These are phyloP conservation scores for Neomonachus schauinslandi DNA, from an alignment of 2,113 vertebrate genomes.

Conservation along the genomic window DNA sequence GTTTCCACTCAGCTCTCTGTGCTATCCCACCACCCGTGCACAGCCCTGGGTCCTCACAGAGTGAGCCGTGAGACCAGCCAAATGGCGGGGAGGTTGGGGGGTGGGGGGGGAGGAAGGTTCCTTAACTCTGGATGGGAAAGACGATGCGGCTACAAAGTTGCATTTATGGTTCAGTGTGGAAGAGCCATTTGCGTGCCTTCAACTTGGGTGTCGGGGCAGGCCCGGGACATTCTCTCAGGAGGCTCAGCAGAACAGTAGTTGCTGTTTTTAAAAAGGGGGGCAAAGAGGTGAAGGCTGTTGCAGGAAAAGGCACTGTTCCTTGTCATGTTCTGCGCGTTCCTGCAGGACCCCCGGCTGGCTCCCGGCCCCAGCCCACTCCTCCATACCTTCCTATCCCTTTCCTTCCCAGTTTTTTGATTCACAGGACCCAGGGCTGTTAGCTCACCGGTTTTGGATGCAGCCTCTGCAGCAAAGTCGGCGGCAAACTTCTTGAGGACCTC, in stretches of 20 bases:
- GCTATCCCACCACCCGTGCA: not conserved
- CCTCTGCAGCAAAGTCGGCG: slow-evolving; percentile 94
- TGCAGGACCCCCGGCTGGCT: not conserved
- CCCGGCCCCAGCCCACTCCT: accelerated
- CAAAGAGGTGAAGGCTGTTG: not conserved
- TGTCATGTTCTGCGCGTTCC: not conserved
- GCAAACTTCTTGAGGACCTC: slow-evolving; percentile 97
- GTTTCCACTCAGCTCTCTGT: not conserved
- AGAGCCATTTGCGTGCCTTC: not conserved
- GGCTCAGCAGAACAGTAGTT: not conserved
- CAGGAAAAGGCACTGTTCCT: not conserved
- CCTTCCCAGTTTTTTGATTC: not conserved
- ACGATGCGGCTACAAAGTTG: not conserved
- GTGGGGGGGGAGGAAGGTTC: not conserved
- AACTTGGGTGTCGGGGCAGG: not conserved
- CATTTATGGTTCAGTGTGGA: not conserved
- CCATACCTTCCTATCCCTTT: too few relatives aligned
- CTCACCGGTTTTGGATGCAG: slow-evolving; percentile 94
- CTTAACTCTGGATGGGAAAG: not conserved
- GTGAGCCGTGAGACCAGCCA: not conserved
- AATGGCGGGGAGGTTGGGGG: not conserved
- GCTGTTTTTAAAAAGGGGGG: not conserved
- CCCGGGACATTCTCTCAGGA: not conserved
- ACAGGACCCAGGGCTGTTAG: accelerated
- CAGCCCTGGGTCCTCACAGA: not conserved